Base-by-base conservation (phyloP, 1,140 invertebrate genomes). In the Cryptotermes secundus region DNA sequence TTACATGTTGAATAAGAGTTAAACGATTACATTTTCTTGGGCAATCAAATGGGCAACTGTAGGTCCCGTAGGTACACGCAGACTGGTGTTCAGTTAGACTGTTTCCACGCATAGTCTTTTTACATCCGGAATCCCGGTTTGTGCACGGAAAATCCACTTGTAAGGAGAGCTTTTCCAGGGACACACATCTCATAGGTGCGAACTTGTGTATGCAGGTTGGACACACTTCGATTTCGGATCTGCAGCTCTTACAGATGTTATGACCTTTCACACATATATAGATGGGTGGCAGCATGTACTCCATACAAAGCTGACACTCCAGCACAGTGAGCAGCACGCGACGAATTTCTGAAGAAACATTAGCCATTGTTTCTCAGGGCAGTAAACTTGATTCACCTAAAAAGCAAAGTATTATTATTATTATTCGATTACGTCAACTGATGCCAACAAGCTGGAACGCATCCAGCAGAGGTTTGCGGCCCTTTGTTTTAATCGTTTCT, bases 131-230 rank as follows among this genome's bases (percentile, higher is more conserved):
- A 14, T 31, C 38, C 22, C 81, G 42, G 45, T 86, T 85, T 42
- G 83, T 83, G 80, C 86, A 86, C 24, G 86, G 86, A 65, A 84
- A 86, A 19, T 45, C 36, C 12, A 86, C 22, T 80, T 79, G 42
- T 35, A 84, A 83, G 1, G 85, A 85, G 7, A 82, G 34, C 9
- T 93, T 93, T 86, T 94, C 94, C 93, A 94, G 93, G 9, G 92
- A 92, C 84, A 94, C 86, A 88, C 94, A 94, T 49, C 93, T 88
- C 59, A 94, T 93, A 86, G 92, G 92, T 9, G 91, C 92, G 85
- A 93, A 88, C 34, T 92, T 91, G 82, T 83, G 83, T 12, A 85
- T 83, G 81, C 85, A 86, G 36, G 85, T 85, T 16, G 85, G 86
- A 81, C 85, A 86, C 10, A 81, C 65, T 14, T 53, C 36, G 65